These are phyloP conservation scores for Henricia sp. DNA, from an alignment of 53 echinoderm and acorn worm species.

Conservation along the genomic window DNA sequence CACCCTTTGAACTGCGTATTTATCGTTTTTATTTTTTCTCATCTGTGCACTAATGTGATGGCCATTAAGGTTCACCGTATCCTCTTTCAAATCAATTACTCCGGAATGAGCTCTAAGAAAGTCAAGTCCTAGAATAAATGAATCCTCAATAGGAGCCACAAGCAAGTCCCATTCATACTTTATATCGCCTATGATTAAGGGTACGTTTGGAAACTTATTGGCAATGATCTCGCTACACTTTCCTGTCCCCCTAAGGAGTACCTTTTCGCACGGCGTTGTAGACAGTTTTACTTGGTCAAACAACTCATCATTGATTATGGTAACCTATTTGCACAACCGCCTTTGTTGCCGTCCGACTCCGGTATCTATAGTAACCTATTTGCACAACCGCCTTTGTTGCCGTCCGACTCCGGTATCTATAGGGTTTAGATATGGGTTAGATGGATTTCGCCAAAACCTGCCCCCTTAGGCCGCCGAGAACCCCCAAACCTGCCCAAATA, in stretches of 20 bases:
- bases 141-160: conserved; percentile 12
- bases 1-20: background rate
- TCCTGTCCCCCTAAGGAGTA: background rate
- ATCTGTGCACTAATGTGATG: background rate
- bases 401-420: no score
- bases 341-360: no score
- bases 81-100: background rate
- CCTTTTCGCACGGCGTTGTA: background rate
- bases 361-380: no score
- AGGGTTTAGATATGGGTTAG: no score
- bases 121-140: background rate
- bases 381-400: no score
- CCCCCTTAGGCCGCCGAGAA: no score
- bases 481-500: no score
- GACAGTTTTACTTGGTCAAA: background rate
- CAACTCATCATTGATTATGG: background rate
- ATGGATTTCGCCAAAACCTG: no score
- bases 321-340: no score
- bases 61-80: background rate
- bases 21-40: background rate
- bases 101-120: background rate
- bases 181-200: background rate
- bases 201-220: background rate
- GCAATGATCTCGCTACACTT: background rate
- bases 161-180: conserved; percentile 15